phyloP scores from a whole-genome alignment of 2,113 vertebrate species.

The Mastomys coucha region DNA sequence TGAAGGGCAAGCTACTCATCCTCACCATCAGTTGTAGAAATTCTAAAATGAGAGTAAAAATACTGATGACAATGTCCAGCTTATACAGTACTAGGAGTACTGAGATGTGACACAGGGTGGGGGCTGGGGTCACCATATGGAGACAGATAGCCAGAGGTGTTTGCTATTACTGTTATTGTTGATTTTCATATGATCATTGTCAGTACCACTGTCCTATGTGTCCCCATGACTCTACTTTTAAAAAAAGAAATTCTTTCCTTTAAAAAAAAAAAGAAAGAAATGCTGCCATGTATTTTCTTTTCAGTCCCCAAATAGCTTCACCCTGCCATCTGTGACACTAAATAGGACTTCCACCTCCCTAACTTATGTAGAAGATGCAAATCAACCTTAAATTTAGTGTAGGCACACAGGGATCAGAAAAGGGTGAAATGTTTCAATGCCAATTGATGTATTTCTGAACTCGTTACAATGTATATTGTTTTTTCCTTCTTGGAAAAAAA shows the following conservation, averaged over 20 bases:
- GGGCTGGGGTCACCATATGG: not conserved
- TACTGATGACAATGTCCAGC: not conserved
- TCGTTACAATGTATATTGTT: constrained; percentile 28
- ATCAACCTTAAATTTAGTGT: constrained; percentile 65
- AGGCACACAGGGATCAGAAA: constrained; percentile 51
- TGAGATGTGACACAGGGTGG: not conserved
- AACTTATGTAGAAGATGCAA: constrained; percentile 60
- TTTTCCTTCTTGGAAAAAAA: not conserved
- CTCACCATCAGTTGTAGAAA: not conserved
- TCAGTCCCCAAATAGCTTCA: constrained; percentile 59
- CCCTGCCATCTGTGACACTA: constrained; percentile 60
- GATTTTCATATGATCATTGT: not conserved
- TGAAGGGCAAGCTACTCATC: not conserved
- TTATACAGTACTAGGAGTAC: not conserved
- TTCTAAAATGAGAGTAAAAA: constrained; percentile 5
- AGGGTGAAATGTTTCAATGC: constrained; percentile 31
- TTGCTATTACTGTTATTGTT: not conserved
- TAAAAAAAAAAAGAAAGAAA: not conserved
- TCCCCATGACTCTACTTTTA: not conserved
- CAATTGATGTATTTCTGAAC: constrained; percentile 23
- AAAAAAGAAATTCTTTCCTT: constrained; percentile 27
- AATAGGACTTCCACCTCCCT: constrained; percentile 50
- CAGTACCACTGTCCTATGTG: not conserved
- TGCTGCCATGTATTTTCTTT: constrained; percentile 60
- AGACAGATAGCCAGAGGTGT: not conserved